phyloP scores from a whole-genome alignment of 2,797 vertebrate species.

The Dipus sagitta region DNA sequence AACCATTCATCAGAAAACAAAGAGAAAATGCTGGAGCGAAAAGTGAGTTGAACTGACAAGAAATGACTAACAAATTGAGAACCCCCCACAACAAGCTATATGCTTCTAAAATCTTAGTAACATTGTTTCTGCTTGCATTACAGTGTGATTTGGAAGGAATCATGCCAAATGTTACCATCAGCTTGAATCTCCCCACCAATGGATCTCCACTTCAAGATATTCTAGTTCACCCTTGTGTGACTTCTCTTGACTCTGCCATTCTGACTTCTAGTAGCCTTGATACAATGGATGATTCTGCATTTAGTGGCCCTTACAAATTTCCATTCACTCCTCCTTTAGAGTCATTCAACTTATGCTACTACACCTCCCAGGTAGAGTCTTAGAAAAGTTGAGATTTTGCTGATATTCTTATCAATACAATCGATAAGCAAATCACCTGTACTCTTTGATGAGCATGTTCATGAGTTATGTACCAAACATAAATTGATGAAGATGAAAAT shows the following conservation, averaged over 20 bases:
- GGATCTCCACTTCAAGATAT: constrained; percentile 96
- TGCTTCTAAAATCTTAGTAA: background rate
- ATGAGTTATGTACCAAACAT: constrained; percentile 40
- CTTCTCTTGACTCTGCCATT: constrained; percentile 94
- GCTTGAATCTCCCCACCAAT: constrained; percentile 94
- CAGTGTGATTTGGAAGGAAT: constrained; percentile 97
- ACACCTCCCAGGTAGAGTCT: constrained; percentile 94
- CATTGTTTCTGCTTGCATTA: constrained; percentile 58
- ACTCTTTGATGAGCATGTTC: constrained; percentile 44
- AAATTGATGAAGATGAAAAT: constrained; percentile 20
- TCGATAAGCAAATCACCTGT: constrained; percentile 30
- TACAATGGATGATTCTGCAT: constrained; percentile 91
- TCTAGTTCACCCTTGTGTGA: constrained; percentile 96
- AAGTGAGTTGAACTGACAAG: background rate
- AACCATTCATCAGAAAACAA: constrained; percentile 17
- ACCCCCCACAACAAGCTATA: background rate
- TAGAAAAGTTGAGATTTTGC: constrained; percentile 26
- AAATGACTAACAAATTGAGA: constrained; percentile 29
- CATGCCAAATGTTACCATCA: constrained; percentile 94
- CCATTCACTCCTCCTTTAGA: constrained; percentile 96
- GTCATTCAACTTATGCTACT: constrained; percentile 95
- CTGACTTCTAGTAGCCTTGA: constrained; percentile 93
- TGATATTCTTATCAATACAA: background rate
- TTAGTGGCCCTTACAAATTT: constrained; percentile 96
- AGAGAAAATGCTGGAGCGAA: constrained; percentile 27